These are phyloP conservation scores for Lepidotrigona ventralis DNA, from an alignment of 1,140 invertebrate species.

Conservation along the genomic window DNA sequence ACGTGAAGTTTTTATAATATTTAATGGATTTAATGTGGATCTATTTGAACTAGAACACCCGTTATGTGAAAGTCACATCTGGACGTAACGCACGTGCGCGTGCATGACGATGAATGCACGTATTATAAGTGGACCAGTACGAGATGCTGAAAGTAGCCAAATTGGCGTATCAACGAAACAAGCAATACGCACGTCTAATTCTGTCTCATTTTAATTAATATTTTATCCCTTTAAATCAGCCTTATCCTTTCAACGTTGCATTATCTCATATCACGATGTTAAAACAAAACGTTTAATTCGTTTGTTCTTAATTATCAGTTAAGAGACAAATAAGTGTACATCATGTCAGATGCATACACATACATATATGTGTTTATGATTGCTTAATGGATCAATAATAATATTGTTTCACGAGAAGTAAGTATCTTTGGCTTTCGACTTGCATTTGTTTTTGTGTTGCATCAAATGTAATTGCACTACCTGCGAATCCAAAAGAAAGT, in stretches of 20 bases:
- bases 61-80: conserved; percentile 22
- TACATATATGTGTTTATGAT: not conserved
- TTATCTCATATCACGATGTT: no score
- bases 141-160: conserved; percentile 19
- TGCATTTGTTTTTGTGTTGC: not conserved
- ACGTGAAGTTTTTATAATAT: no score
- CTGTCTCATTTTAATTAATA: not conserved
- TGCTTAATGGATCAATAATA: not conserved
- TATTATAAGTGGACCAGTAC: not conserved
- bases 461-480: not conserved
- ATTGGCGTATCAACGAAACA: not conserved
- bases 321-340: not conserved
- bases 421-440: not conserved
- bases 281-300: not conserved
- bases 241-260: not conserved
- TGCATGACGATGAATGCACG: conserved; percentile 6
- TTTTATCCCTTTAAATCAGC: not conserved
- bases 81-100: conserved; percentile 10
- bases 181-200: not conserved
- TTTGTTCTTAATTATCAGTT: not conserved
- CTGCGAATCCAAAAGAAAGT: conserved; percentile 18
- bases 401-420: not conserved
- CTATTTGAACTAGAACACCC: not conserved
- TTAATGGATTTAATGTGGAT: no score
- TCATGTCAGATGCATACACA: not conserved